Evolutionary conservation across 2,888 invertebrate genomes (phyloP), one percentile per base, ranked within the genome.

Genomic region (Epinotia brunnichana): DNA sequence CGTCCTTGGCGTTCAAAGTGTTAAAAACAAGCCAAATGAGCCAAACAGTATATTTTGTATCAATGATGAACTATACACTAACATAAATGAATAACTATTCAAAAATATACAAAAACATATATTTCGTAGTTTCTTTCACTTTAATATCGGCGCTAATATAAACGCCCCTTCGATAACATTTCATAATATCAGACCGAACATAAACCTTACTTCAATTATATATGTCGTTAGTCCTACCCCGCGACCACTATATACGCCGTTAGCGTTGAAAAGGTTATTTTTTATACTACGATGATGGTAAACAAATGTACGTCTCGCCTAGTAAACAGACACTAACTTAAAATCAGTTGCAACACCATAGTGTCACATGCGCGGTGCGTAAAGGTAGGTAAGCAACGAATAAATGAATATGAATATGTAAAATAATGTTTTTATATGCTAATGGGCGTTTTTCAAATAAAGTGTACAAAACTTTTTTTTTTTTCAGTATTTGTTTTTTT

Each of bases 81-180:
- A 53, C 2, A 51, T 35, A 53, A 53, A 63, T 29, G 29, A 63
- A 63, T 51, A 48, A 4, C 48, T 48, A 53, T 35, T 1, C 19
- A 53, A 62, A 51, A 51, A 17, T 24, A 64, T 53, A 39, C 29
- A 64, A 48, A 51, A 64, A 64, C 7, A 64, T 48, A 0, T 15
- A 35, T 11, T 3, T 15, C 21, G 5, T 56, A 24, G 2, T 29
- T 64, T 19, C 15, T 48, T 64, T 51, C n/a, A 44, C 24, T 15
- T 15, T 13, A 15, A 61, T 3, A 10, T 24, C 53, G 63, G 63
- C 15, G 29, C 11, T 5, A 35, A 9, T 19, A 61, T n/a, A n/a
- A 61, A 24, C 21, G 48, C 48, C 48, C 21, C 7, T 13, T 44
- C 2, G 2, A 59, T 3, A 39, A n/a, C 24, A 21, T 21, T 24